Evolutionary conservation across 2,797 vertebrate species (phyloP), one percentile per base, ranked within the genome.

Genomic region (Macrochelys suwanniensis): DNA sequence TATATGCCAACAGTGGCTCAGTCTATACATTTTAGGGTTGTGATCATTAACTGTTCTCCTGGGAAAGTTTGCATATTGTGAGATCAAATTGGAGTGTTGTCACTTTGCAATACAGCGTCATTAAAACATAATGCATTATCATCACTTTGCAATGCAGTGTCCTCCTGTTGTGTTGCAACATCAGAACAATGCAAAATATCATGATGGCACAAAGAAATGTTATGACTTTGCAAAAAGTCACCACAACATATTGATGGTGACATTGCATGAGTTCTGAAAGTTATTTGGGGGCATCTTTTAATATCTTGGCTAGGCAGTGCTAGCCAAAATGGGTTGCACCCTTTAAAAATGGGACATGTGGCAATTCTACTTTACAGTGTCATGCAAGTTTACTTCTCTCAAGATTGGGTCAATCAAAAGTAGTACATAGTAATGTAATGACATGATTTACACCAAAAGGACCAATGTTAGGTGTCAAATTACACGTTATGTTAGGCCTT

Each of bases 381-480:
- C 53, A 37, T 19, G 33, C n/a, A 78, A 33, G 49, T n/a, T 85
- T 74, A 87, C 79, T 80, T 92, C 89, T 77, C 74, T 87, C 37
- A 85, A 59, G 6, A 33, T 65, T 95, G 26, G 81, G 85, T 94
- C 59, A 33, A 33, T 49, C 13, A 84, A 84, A 96, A 92, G 61
- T 65, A 91, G 37, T 33, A 92, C 53, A 45, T 42, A 11, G 1
- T 94, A 51, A 42, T 2, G 91, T 85, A 94, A 86, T 84, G 2
- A n/a, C 0, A 0, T 81, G 84, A 84, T 61, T 96, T 97, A 87
- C 92, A 59, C 65, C 33, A 89, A 90, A 78, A 86, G 57, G 84
- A 89, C 57, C 74, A 65, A 45, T n/a, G n/a, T 0, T 37, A 92
- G 7, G 25, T 87, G 28, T 94, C 50, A 21, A n/a, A 3, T 94